Percentiles rank a stretch among this genome's conserved stretches.
phyloP scores from a whole-genome alignment of 1,140 invertebrate species.

The Pogonus chalceus region DNA sequence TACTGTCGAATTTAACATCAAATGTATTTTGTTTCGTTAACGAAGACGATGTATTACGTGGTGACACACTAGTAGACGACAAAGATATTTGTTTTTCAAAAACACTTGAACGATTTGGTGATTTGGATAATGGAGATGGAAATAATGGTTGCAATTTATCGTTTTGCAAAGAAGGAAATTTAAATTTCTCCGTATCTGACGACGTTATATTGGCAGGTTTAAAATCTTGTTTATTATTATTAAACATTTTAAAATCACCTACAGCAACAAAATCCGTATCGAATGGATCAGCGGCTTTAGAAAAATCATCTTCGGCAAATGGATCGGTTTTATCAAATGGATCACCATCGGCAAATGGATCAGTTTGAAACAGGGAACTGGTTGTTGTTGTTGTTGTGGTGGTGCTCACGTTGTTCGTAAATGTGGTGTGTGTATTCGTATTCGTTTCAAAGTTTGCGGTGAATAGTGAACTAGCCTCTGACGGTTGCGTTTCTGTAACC shows the following conservation, averaged over 20 bases:
- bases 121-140: conserved; percentile 18
- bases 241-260: conserved; percentile 17
- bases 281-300: conserved; percentile 47
- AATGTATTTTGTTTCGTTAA: conserved; percentile 21
- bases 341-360: conserved; percentile 62
- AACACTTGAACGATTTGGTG: conserved; percentile 19
- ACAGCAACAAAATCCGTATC: conserved; percentile 39
- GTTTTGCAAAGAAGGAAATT: conserved; percentile 13
- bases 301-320: conserved; percentile 45
- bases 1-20: conserved; percentile 20
- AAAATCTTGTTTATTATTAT: conserved; percentile 11
- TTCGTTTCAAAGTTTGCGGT: conserved; percentile 23
- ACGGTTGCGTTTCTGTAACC: conserved; percentile 33
- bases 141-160: conserved; percentile 10
- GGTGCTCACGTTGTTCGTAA: conserved; percentile 28
- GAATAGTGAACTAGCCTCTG: conserved; percentile 25
- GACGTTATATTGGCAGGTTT: background rate
- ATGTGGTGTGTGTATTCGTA: conserved; percentile 14
- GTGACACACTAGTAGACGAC: conserved; percentile 19
- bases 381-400: conserved; percentile 37
- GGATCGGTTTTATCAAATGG: conserved; percentile 55
- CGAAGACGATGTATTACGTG: conserved; percentile 13
- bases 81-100: conserved; percentile 19
- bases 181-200: conserved; percentile 12
- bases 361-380: conserved; percentile 29